phyloP scores from a whole-genome alignment of 2,113 vertebrate species.

The Leucoraja erinaceus region DNA sequence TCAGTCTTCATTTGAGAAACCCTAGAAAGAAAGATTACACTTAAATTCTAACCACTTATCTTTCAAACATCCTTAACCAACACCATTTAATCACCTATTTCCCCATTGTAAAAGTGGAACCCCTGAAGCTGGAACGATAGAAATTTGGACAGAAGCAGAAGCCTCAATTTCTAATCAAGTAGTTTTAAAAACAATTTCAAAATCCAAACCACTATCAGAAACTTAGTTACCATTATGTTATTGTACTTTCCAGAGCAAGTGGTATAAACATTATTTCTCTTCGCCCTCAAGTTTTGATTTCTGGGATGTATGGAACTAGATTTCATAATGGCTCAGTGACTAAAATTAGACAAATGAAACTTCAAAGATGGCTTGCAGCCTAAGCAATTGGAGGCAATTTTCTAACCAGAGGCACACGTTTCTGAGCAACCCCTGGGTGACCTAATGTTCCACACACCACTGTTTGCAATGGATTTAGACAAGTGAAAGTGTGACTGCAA shows the following conservation, averaged over 20 bases:
- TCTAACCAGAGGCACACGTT: background rate
- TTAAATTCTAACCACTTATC: constrained; percentile 29
- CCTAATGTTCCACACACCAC: background rate
- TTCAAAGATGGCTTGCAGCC: background rate
- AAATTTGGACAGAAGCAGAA: background rate
- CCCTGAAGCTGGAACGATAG: background rate
- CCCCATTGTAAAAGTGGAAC: background rate
- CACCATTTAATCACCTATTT: background rate
- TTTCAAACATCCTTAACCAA: constrained; percentile 8
- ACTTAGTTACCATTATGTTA: background rate
- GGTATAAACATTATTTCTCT: too few species aligned
- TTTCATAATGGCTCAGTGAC: background rate
- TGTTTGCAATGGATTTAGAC: background rate
- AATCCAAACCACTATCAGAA: background rate
- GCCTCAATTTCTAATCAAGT: background rate
- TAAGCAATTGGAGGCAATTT: background rate
- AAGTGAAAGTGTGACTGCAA: too few species aligned
- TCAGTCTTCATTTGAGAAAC: constrained; percentile 92
- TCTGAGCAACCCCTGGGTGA: background rate
- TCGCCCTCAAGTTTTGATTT: background rate
- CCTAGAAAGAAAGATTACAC: constrained; percentile 54
- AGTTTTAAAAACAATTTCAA: background rate
- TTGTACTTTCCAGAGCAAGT: background rate
- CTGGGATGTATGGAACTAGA: background rate
- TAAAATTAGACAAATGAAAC: background rate